These are phyloP conservation scores for Mustela lutreola DNA, from an alignment of 2,113 vertebrate genomes.

Conservation along the genomic window DNA sequence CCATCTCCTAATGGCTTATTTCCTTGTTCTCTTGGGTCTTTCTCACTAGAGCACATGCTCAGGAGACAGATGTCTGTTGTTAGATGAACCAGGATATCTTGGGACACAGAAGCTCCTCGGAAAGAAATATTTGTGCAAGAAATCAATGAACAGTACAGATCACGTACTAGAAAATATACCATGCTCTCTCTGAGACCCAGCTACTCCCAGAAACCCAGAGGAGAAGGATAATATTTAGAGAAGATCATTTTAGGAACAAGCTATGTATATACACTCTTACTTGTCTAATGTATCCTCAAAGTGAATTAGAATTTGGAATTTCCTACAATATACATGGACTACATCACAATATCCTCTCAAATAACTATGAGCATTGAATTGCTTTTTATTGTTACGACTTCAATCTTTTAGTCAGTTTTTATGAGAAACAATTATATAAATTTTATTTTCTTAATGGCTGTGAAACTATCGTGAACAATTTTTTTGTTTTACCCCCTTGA, in stretches of 20 bases:
- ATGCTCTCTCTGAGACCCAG: neutral
- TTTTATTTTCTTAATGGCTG: slow-evolving; percentile 41
- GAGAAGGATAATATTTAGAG: neutral
- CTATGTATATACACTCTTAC: neutral
- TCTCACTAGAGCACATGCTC: neutral
- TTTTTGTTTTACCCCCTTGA: neutral
- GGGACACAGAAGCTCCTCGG: neutral
- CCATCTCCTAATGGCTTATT: neutral
- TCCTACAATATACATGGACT: neutral
- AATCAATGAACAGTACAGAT: neutral
- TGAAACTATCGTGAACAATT: slow-evolving; percentile 24
- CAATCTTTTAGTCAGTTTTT: slow-evolving; percentile 31
- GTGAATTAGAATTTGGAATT: slow-evolving; percentile 4
- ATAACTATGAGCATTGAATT: neutral
- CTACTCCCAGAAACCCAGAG: neutral
- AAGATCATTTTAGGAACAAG: neutral
- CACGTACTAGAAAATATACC: neutral
- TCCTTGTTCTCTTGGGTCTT: neutral
- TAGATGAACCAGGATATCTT: neutral
- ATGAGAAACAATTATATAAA: neutral
- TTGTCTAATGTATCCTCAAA: neutral
- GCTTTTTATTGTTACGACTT: slow-evolving; percentile 46
- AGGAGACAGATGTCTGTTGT: neutral
- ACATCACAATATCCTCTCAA: neutral
- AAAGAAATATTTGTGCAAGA: slow-evolving; percentile 34